Conservation (phyloP, 2,797 vertebrate genomes). For the Sebastes taczanowskii region DNA sequence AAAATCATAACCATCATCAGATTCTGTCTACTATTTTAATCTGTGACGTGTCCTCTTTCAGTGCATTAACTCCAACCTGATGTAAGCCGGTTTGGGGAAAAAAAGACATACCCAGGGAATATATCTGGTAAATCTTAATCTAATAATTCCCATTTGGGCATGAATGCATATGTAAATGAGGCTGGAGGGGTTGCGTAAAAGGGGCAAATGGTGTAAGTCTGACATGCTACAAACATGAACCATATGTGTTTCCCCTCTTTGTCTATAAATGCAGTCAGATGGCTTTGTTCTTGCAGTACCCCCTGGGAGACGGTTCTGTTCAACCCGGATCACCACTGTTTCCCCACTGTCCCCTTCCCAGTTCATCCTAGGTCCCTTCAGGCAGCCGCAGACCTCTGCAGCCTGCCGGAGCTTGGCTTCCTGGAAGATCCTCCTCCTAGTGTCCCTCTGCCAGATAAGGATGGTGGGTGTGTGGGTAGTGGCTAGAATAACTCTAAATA, state of each 20-base stretch:
- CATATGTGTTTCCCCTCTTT: constrained; percentile 75
- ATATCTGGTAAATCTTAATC: constrained; percentile 74
- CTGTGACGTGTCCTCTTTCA: constrained; percentile 57
- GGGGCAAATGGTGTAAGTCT: constrained; percentile 67
- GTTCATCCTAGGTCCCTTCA: constrained; percentile 55
- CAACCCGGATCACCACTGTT: constrained; percentile 45
- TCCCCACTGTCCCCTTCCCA: constrained; percentile 16
- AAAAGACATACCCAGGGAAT: constrained; percentile 45
- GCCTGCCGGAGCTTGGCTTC: constrained; percentile 61
- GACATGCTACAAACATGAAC: constrained; percentile 78
- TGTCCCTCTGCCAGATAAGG: constrained; percentile 66
- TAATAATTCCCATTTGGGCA: constrained; percentile 68
- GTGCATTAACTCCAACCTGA: constrained; percentile 59
- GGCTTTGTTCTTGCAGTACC: constrained; percentile 70
- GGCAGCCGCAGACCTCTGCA: constrained; percentile 67
- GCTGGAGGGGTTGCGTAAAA: constrained; percentile 48
- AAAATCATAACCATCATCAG: constrained; percentile 60
- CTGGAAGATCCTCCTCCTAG: constrained; percentile 72
- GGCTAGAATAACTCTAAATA: constrained; percentile 67
- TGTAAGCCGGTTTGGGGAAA: constrained; percentile 51
- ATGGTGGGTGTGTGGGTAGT: constrained; percentile 46
- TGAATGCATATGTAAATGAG: constrained; percentile 79
- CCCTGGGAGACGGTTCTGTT: constrained; percentile 65
- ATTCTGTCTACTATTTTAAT: constrained; percentile 52
- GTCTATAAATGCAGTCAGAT: constrained; percentile 80